phyloP scores from a whole-genome alignment of 2,113 vertebrate species.

The Dolichotis patagonum region DNA sequence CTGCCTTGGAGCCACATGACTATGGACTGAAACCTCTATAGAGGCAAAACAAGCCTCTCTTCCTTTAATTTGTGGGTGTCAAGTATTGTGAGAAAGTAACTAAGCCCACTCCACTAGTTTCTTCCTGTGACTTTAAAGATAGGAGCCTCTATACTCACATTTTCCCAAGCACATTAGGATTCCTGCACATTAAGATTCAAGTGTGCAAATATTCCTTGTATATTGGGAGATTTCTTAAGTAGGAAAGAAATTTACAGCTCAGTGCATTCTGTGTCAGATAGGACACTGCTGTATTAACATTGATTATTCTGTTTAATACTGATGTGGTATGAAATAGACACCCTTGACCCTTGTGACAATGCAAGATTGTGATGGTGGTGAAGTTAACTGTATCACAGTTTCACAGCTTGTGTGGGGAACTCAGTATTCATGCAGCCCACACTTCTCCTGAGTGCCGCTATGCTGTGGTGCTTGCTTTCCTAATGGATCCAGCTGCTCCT shows the following conservation, averaged over 20 bases:
- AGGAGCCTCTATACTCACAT: too few species aligned
- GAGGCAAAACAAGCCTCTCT: neutral
- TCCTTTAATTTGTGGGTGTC: neutral
- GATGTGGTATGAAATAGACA: fast-evolving
- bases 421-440: fast-evolving
- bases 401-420: too few species aligned
- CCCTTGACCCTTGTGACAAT: fast-evolving
- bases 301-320: too few species aligned
- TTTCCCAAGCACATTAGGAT: fast-evolving
- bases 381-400: neutral
- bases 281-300: neutral
- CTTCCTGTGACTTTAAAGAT: fast-evolving
- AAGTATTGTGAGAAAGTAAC: neutral
- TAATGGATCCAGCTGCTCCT: neutral
- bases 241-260: neutral
- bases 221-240: fast-evolving
- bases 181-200: too few species aligned
- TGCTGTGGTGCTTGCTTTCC: neutral
- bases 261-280: neutral
- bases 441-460: neutral
- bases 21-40: neutral
- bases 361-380: neutral
- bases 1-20: neutral
- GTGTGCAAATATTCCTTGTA: neutral
- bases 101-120: fast-evolving